A percentile compares a stretch with the other conserved stretches of the same genome.
These are phyloP conservation scores for Chrysotoxum bicinctum DNA, from an alignment of 2,888 invertebrate species.

Conservation along the genomic window DNA sequence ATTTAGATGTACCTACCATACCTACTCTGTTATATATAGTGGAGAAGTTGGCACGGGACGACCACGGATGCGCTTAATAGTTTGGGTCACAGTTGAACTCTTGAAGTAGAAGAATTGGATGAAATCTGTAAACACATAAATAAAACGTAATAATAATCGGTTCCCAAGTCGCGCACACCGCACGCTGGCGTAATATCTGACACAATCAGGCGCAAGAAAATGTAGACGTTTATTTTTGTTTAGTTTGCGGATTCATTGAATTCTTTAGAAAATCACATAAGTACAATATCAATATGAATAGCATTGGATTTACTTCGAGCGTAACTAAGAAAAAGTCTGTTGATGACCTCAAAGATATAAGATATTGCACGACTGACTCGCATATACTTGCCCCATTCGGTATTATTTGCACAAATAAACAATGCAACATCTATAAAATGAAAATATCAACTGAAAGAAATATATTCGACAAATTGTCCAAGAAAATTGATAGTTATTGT, in stretches of 20 bases:
- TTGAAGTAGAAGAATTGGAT: slow-evolving; percentile 56
- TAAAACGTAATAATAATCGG: slow-evolving; percentile 64
- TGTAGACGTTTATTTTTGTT: not conserved
- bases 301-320: not conserved
- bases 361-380: not conserved
- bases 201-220: slow-evolving; percentile 41
- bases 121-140: slow-evolving; percentile 69
- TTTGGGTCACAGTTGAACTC: slow-evolving; percentile 66
- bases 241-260: slow-evolving; percentile 1
- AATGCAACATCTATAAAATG: not conserved
- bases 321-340: slow-evolving; percentile 17
- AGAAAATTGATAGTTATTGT: no score
- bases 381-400: not conserved
- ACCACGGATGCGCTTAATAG: slow-evolving; percentile 61
- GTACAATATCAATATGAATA: not conserved
- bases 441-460: no score
- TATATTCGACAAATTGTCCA: no score
- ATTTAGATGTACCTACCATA: not conserved
- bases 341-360: slow-evolving; percentile 22
- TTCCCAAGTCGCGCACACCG: slow-evolving; percentile 40
- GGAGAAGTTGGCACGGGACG: slow-evolving; percentile 16
- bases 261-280: slow-evolving; percentile 15
- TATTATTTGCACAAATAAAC: not conserved
- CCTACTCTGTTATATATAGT: not conserved
- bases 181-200: slow-evolving; percentile 60